Percentiles rank a stretch among this genome's conserved stretches.
These are phyloP conservation scores for Picus viridis DNA, from an alignment of 2,797 vertebrate species.

Conservation along the genomic window DNA sequence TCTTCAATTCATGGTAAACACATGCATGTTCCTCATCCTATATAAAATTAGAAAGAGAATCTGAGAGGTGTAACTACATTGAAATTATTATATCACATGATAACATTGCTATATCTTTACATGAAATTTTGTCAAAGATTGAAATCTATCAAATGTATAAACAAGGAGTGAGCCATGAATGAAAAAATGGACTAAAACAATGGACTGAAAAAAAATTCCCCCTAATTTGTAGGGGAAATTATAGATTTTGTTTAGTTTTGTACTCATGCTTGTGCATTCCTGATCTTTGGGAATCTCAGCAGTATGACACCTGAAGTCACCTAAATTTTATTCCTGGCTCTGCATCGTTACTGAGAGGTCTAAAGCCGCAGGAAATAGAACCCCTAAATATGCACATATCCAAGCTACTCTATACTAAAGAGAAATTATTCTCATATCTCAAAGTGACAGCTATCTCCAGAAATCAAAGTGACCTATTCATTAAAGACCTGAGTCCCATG, in stretches of 20 bases:
- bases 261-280: not conserved
- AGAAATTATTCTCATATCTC: conserved; percentile 69
- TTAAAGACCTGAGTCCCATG: conserved; percentile 45
- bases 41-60: not conserved
- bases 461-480: conserved; percentile 64
- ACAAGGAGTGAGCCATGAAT: not conserved
- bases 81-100: not conserved
- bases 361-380: conserved; percentile 47
- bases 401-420: conserved; percentile 51
- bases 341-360: conserved; percentile 2
- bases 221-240: not conserved
- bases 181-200: not conserved
- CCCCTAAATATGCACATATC: conserved; percentile 52
- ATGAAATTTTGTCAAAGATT: not conserved
- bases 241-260: accelerated
- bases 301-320: not conserved
- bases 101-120: not conserved
- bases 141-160: not conserved
- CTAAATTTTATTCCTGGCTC: conserved; percentile 11
- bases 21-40: not conserved
- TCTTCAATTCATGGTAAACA: not conserved
- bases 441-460: conserved; percentile 64
- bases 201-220: too few species aligned
- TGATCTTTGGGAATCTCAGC: not conserved
- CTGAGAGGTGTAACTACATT: not conserved